Evolutionary conservation across 2,888 invertebrate species (phyloP).

Genomic region (Pinctada fucata): DNA sequence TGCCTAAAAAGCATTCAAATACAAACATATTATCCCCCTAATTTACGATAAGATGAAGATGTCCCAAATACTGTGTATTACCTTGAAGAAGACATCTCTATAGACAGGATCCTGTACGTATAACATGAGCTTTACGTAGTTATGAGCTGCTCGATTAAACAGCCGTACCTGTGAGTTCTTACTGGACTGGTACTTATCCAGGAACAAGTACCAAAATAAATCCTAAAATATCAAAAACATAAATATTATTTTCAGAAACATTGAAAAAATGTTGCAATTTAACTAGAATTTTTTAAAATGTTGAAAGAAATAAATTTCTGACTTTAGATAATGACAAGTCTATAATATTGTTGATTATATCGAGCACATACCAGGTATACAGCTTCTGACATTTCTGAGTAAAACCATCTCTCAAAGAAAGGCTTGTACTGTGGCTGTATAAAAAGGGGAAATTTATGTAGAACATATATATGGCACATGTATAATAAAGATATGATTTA

Average conservation of each 20-base stretch:
- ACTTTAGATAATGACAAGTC: background rate
- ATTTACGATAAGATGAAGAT: no score
- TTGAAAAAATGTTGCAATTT: background rate
- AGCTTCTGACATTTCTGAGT: constrained; percentile 72
- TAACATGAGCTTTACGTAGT: constrained; percentile 73
- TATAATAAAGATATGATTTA: no score
- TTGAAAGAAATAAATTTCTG: background rate
- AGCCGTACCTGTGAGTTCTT: constrained; percentile 66
- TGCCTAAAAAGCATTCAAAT: no score
- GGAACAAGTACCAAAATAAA: constrained; percentile 75
- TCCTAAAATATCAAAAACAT: constrained; percentile 57
- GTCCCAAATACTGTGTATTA: constrained; percentile 43
- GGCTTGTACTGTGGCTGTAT: constrained; percentile 68
- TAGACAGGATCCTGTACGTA: constrained; percentile 64
- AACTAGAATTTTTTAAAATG: no score
- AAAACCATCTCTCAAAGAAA: constrained; percentile 71
- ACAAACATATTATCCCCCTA: no score
- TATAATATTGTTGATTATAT: background rate
- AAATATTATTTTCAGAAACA: constrained; percentile 24
- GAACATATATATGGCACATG: no score
- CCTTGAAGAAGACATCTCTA: constrained; percentile 72
- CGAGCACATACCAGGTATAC: constrained; percentile 66
- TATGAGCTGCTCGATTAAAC: constrained; percentile 74
- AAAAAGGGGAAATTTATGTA: constrained; percentile 8
- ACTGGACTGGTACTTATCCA: constrained; percentile 71